A percentile compares a stretch with the other conserved stretches of the same genome.
phyloP scores from a whole-genome alignment of 2,113 vertebrate species.

The Amblyopsis rosae region DNA sequence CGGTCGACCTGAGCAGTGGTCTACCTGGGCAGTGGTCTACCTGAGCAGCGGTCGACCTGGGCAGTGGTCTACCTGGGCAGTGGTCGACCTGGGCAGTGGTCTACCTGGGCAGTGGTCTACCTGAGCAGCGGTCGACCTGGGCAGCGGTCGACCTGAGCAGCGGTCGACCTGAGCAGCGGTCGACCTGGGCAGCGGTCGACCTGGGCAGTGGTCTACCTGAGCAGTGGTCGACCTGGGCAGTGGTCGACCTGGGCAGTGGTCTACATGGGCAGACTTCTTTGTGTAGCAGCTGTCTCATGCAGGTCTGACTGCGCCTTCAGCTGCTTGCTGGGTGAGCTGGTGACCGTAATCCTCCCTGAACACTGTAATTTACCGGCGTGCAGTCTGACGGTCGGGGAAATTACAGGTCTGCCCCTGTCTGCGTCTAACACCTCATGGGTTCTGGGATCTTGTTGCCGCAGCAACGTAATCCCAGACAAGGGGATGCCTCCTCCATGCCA shows the following conservation, averaged over 20 bases:
- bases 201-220: background rate
- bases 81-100: no score
- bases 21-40: slow-evolving; percentile 41
- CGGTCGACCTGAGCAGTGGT: background rate
- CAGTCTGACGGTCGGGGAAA: slow-evolving; percentile 68
- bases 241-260: slow-evolving; percentile 32
- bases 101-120: no score
- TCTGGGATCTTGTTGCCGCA: slow-evolving; percentile 23
- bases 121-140: no score
- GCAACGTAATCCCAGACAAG: slow-evolving; percentile 36
- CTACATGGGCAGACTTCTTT: slow-evolving; percentile 54
- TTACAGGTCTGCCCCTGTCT: slow-evolving; percentile 69
- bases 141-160: no score
- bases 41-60: slow-evolving; percentile 14
- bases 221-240: background rate
- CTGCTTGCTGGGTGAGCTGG: slow-evolving; percentile 53
- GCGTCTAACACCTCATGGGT: slow-evolving; percentile 59
- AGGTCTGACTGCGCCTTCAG: slow-evolving; percentile 59
- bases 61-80: no score
- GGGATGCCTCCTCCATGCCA: slow-evolving; percentile 48
- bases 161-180: no score
- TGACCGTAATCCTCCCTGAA: slow-evolving; percentile 67
- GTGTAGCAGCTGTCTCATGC: slow-evolving; percentile 50
- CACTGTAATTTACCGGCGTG: slow-evolving; percentile 69
- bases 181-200: no score